These are phyloP conservation scores for Hydrolagus affinis DNA, from an alignment of 2,113 vertebrate species.

Conservation along the genomic window DNA sequence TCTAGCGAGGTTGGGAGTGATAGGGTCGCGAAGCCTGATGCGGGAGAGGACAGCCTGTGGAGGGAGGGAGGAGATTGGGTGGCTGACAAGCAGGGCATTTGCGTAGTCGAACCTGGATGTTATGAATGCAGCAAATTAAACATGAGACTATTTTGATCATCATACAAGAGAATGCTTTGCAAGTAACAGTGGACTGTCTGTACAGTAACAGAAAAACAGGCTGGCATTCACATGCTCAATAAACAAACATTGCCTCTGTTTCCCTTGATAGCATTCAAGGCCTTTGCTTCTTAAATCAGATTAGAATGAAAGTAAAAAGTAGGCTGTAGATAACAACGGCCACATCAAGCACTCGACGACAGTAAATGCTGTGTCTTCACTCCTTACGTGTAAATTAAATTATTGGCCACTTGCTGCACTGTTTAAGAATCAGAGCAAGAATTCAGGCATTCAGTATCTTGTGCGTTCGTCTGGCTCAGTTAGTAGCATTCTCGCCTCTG, in stretches of 20 bases:
- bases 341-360: conserved; percentile 17
- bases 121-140: not conserved
- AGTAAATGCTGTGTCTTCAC: conserved; percentile 19
- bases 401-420: not conserved
- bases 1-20: no score
- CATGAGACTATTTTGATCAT: conserved; percentile 2
- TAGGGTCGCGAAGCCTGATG: no score
- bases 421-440: conserved; percentile 21
- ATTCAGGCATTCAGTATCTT: not conserved
- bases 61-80: not conserved
- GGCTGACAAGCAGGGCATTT: not conserved
- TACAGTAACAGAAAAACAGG: not conserved
- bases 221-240: conserved; percentile 23
- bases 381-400: conserved; percentile 10
- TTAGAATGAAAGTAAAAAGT: conserved; percentile 25
- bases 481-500: no score
- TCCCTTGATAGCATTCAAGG: conserved; percentile 24
- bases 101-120: not conserved
- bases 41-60: not conserved
- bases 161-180: not conserved
- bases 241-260: conserved; percentile 28
- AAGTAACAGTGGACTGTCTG: conserved; percentile 12
- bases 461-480: no score
- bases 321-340: conserved; percentile 25
- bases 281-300: conserved; percentile 19